These are phyloP conservation scores for Melanotaenia trifasciata DNA, from an alignment of 2,797 vertebrate genomes.

Conservation along the genomic window DNA sequence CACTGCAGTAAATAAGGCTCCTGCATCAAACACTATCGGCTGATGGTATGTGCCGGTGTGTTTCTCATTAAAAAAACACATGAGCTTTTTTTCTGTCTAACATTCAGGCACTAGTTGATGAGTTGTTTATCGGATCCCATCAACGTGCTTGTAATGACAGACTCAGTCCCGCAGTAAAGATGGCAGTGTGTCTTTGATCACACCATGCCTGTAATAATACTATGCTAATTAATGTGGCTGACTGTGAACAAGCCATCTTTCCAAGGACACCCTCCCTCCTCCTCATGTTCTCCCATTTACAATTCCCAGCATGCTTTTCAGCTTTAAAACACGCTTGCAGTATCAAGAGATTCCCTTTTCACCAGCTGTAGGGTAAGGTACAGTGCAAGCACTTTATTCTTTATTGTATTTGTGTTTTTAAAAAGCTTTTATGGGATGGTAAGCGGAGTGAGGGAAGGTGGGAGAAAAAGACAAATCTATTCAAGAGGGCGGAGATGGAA, in stretches of 20 bases:
- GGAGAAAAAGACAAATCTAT: conserved; percentile 51
- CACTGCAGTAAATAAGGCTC: conserved; percentile 6
- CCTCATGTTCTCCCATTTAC: conserved; percentile 73
- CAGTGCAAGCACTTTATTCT: conserved; percentile 55
- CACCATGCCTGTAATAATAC: conserved; percentile 70
- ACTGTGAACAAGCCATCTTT: conserved; percentile 77
- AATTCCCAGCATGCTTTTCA: conserved; percentile 81
- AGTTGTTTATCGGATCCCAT: conserved; percentile 44
- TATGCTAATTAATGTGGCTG: conserved; percentile 80
- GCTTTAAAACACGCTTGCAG: conserved; percentile 73
- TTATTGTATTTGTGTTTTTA: conserved; percentile 77
- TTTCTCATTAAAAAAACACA: conserved; percentile 32
- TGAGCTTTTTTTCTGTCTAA: conserved; percentile 1
- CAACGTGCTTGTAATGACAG: conserved; percentile 54
- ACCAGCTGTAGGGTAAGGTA: conserved; percentile 67
- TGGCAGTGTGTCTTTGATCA: conserved; percentile 54
- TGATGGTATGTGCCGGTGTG: conserved; percentile 22
- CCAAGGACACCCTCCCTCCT: conserved; percentile 80
- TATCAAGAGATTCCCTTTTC: conserved; percentile 75
- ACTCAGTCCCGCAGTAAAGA: conserved; percentile 35
- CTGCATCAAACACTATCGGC: conserved; percentile 43
- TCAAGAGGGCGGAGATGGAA: conserved; percentile 35
- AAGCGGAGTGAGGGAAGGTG: conserved; percentile 18
- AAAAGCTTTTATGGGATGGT: conserved; percentile 71
- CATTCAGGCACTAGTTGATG: conserved; percentile 18